These are phyloP conservation scores for Melanotaenia boesemani DNA, from an alignment of 2,797 vertebrate species.

Conservation along the genomic window DNA sequence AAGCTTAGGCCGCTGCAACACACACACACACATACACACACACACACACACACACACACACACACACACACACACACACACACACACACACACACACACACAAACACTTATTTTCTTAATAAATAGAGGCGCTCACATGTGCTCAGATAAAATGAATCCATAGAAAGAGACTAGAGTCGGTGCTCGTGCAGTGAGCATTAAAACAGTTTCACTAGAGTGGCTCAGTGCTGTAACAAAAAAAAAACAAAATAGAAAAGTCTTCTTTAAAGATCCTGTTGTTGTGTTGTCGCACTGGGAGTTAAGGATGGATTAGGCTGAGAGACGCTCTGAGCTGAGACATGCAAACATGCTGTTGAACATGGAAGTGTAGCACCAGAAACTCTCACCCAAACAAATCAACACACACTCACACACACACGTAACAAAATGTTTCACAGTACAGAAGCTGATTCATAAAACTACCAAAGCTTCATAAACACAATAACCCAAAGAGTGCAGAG, in stretches of 20 bases:
- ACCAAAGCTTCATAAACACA: constrained; percentile 1
- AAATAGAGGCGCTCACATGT: constrained; percentile 36
- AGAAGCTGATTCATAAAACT: constrained; percentile 24
- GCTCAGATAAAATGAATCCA: constrained; percentile 48
- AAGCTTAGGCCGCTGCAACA: background rate
- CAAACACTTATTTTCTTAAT: background rate
- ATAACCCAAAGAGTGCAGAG: background rate
- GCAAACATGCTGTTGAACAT: constrained; percentile 82
- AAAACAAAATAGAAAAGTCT: constrained; percentile 66
- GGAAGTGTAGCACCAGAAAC: constrained; percentile 70
- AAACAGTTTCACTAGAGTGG: constrained; percentile 62
- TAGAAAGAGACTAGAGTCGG: constrained; percentile 21
- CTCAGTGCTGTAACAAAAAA: constrained; percentile 39
- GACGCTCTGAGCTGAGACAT: constrained; percentile 78
- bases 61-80: background rate
- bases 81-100: background rate
- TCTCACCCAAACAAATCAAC: constrained; percentile 58
- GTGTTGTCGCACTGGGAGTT: constrained; percentile 77
- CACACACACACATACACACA: background rate
- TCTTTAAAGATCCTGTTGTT: constrained; percentile 82
- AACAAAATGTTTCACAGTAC: constrained; percentile 3
- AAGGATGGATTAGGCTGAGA: constrained; percentile 79
- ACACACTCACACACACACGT: constrained; percentile 30
- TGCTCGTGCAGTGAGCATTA: constrained; percentile 25
- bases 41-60: no score